Evolutionary conservation across 2,113 vertebrate species (phyloP).

Genomic region (Ceyx cyanopectus): DNA sequence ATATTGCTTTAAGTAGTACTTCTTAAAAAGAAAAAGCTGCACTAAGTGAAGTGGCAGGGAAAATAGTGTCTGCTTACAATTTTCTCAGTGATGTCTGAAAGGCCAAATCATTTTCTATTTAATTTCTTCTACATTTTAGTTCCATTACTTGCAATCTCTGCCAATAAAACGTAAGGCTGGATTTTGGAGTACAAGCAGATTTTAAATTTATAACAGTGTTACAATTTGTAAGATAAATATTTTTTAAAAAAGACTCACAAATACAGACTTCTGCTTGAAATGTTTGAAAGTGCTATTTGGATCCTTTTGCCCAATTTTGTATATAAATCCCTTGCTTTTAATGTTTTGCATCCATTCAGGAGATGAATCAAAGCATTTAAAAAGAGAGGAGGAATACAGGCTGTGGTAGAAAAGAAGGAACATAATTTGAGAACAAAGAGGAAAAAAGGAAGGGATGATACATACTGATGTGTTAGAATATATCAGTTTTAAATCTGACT

Average conservation of each 20-base stretch:
- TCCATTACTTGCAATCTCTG: neutral
- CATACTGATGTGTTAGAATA: neutral
- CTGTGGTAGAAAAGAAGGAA: neutral
- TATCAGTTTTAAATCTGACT: neutral
- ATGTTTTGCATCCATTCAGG: neutral
- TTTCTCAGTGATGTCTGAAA: neutral
- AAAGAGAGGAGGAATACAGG: neutral
- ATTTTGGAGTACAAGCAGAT: neutral
- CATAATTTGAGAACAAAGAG: neutral
- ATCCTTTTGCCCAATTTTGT: neutral
- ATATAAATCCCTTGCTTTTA: neutral
- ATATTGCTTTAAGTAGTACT: slow-evolving; percentile 19
- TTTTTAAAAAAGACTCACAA: neutral
- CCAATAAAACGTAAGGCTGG: neutral
- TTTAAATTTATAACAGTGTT: neutral
- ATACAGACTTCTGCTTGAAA: slow-evolving; percentile 1
- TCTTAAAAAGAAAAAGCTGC: neutral
- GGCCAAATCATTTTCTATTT: neutral
- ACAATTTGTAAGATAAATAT: neutral
- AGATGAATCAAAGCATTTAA: neutral
- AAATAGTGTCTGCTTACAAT: neutral
- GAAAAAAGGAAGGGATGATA: neutral
- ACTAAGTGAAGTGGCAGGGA: neutral
- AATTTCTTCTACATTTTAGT: neutral
- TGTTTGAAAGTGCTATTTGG: neutral